These are phyloP conservation scores for Oxystoma pomonae DNA, from an alignment of 2,888 invertebrate genomes.

Conservation along the genomic window DNA sequence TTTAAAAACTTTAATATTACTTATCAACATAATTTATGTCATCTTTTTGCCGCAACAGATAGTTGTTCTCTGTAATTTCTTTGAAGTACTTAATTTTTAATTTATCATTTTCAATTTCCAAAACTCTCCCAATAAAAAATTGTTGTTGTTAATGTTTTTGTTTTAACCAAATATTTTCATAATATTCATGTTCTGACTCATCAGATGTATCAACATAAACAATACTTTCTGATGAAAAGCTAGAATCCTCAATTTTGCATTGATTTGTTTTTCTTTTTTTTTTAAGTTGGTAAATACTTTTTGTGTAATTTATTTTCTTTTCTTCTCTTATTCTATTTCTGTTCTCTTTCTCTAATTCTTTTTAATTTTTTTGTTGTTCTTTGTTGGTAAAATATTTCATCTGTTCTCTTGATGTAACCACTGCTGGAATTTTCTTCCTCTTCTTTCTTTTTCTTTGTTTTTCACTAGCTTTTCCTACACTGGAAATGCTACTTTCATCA, in stretches of 20 bases:
- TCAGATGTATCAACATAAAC: not conserved
- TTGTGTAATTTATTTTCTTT: too few relatives aligned
- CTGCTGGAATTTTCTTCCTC: not conserved
- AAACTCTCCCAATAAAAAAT: too few relatives aligned
- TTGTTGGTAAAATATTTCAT: not conserved
- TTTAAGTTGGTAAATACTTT: not conserved
- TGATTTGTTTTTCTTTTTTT: not conserved
- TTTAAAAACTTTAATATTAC: too few relatives aligned
- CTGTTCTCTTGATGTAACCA: not conserved
- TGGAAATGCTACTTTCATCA: not conserved
- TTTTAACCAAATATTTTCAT: too few relatives aligned
- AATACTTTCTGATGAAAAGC: not conserved
- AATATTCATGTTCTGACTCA: too few relatives aligned
- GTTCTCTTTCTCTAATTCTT: not conserved
- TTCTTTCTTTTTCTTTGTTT: not conserved
- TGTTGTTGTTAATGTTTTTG: too few relatives aligned
- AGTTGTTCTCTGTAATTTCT: too few relatives aligned
- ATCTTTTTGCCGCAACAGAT: too few relatives aligned
- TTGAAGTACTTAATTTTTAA: too few relatives aligned
- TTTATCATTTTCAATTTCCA: too few relatives aligned
- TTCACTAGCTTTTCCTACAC: not conserved
- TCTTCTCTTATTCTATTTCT: not conserved
- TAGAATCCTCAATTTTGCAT: not conserved
- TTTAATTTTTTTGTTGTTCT: not conserved
- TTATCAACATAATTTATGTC: too few relatives aligned